phyloP scores from a whole-genome alignment of 2,888 invertebrate genomes.

The Drymonia ruficornis region DNA sequence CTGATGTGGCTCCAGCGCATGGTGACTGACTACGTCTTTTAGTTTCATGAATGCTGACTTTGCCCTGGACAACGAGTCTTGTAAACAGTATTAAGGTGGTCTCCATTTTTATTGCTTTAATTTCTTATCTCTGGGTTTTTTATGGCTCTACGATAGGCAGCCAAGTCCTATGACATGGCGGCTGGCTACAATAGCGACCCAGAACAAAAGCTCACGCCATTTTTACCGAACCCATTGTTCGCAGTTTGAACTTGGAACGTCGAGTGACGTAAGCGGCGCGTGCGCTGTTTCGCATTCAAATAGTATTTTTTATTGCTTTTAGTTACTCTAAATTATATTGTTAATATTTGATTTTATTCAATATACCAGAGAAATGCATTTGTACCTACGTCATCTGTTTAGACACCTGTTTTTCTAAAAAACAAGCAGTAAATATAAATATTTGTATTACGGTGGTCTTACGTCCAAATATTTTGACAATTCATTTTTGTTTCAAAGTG shows the following conservation, averaged over 20 bases:
- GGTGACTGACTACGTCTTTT: too few species aligned
- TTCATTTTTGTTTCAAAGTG: neutral
- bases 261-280: slow-evolving; percentile 77
- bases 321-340: slow-evolving; percentile 59
- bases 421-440: neutral
- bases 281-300: slow-evolving; percentile 78
- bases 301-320: slow-evolving; percentile 60
- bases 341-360: slow-evolving; percentile 31
- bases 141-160: slow-evolving; percentile 1
- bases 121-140: neutral
- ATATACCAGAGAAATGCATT: slow-evolving; percentile 15
- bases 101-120: neutral
- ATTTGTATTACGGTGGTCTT: neutral
- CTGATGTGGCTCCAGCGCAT: too few species aligned
- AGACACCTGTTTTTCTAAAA: neutral
- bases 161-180: slow-evolving; percentile 41
- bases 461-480: neutral
- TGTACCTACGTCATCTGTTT: neutral
- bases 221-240: slow-evolving; percentile 76
- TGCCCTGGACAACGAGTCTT: neutral
- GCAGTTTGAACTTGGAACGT: slow-evolving; percentile 77
- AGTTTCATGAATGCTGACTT: too few species aligned
- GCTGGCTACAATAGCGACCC: slow-evolving; percentile 62
- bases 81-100: neutral
- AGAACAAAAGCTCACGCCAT: slow-evolving; percentile 81